Base-by-base conservation (phyloP, 2,888 invertebrate genomes). In the Anoncus sp. region DNA sequence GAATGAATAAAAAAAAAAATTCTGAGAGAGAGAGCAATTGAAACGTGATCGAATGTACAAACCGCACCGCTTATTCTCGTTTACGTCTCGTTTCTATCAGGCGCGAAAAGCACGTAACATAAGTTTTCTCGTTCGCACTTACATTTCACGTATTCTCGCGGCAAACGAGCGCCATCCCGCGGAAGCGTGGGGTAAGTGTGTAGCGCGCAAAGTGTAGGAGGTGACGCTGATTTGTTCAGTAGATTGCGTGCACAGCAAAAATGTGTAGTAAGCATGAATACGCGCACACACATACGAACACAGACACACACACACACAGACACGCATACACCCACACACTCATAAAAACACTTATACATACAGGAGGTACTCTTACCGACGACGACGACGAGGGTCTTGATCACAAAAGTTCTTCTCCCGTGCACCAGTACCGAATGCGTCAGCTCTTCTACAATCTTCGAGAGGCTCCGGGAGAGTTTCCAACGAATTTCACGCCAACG, bases 401-500 rank as follows among this genome's bases (percentile, higher is more conserved):
- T 81, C 77, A 79, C 77, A 72, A 79, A 79, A 81, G 75, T 79
- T 79, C 60, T 20, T 65, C 38, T 69, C 35, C 40, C 73, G 40
- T 55, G 65, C 57, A 77, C 51, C 31, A 31, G 69, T 57, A 59
- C 65, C 57, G 24, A 75, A 49, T 22, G 43, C 74, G 66, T 75
- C 74, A 70, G 74, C 74, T 80, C 67, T 77, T 78, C 66, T 45
- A 51, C 20, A 47, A 14, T 57, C 47, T 35, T 24, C 38, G 24
- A 66, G 59, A 43, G 53, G 16, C 38, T 67, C 40, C 67, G 53
- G 53, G 53, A 63, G 75, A 78, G 71, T 71, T 75, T 67, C 55
- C 75, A 75, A 78, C 75, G 75, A 78, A 78, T 78, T 78, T 74
- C 73, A 60, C 70, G 69, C 63, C 80, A 79, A 79, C 76, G 80